These are phyloP conservation scores for Idaea dimidiata DNA, from an alignment of 2,888 invertebrate species.

Conservation along the genomic window DNA sequence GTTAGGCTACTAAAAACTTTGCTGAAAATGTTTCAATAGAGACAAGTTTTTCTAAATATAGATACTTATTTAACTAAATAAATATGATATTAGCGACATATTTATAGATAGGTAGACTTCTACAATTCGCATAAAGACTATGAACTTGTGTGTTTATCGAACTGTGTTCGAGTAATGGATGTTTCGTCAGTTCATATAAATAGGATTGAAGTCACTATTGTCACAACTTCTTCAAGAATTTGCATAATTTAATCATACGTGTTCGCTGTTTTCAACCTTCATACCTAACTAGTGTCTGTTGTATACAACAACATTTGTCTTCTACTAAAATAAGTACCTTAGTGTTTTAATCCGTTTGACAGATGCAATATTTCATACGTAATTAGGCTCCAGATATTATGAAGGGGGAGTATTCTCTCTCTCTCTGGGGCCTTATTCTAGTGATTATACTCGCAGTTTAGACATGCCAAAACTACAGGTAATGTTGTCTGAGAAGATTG, in stretches of 20 bases:
- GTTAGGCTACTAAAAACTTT: neutral
- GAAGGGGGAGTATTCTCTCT: no score
- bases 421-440: no score
- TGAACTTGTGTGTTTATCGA: constrained; percentile 37
- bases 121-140: neutral
- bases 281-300: constrained; percentile 21
- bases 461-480: no score
- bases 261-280: constrained; percentile 28
- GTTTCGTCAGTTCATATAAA: constrained; percentile 60
- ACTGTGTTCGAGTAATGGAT: constrained; percentile 43
- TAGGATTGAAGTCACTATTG: constrained; percentile 68
- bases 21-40: neutral
- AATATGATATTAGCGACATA: neutral
- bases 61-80: neutral
- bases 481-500: no score
- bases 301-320: constrained; percentile 11
- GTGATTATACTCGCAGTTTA: no score
- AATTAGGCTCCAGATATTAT: no score
- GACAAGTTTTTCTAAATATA: neutral
- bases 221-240: constrained; percentile 31
- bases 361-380: no score
- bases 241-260: constrained; percentile 37
- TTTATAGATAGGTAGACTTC: neutral
- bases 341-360: no score
- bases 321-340: no score